Conservation (phyloP, 2,113 vertebrate species). For the Fulmarus glacialis region DNA sequence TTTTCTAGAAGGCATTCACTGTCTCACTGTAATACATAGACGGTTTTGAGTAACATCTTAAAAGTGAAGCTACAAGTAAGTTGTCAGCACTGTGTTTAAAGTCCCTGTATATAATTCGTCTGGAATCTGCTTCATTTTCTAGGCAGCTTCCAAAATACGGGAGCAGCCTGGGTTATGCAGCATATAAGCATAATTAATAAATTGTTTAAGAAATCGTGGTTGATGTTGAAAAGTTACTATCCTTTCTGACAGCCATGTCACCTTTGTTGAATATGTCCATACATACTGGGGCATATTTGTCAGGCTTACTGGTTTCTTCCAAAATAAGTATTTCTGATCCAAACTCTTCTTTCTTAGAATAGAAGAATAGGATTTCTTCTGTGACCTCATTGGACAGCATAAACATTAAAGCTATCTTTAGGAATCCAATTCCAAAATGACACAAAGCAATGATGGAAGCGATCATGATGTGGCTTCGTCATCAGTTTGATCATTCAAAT, state of each 20-base stretch:
- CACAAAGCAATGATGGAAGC: not conserved
- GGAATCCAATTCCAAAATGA: not conserved
- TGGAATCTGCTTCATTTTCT: not conserved
- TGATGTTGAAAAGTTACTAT: not conserved
- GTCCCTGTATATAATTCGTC: not conserved
- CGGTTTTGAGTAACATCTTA: not conserved
- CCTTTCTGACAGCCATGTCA: not conserved
- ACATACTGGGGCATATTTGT: not conserved
- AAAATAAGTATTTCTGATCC: not conserved
- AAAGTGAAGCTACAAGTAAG: not conserved
- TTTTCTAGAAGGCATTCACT: not conserved
- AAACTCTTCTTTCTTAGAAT: not conserved
- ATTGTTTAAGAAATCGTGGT: not conserved
- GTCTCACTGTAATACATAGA: not conserved
- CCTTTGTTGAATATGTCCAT: not conserved
- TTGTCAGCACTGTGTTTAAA: not conserved
- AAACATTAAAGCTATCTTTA: not conserved
- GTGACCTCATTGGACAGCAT: not conserved
- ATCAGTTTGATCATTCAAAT: not conserved
- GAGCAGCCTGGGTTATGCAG: not conserved
- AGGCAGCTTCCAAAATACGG: not conserved
- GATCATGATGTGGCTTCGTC: not conserved
- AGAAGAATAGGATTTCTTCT: not conserved
- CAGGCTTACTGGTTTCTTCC: not conserved
- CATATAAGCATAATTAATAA: not conserved